A percentile compares a stretch with the other conserved stretches of the same genome.
Conservation (phyloP, 2,888 invertebrate species). For the Epistrophe eligans region DNA sequence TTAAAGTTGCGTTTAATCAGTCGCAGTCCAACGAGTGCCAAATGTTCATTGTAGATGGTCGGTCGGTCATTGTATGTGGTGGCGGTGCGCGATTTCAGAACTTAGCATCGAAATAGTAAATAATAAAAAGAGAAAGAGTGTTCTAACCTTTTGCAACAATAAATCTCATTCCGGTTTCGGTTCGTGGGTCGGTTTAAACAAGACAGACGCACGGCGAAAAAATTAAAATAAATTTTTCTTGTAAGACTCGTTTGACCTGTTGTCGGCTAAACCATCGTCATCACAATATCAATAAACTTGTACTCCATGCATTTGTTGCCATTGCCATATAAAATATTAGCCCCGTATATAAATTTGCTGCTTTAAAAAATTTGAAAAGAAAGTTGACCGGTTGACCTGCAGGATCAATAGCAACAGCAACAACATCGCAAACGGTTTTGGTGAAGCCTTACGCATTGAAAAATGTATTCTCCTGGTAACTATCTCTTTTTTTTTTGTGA, state of each 20-base stretch:
- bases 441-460: constrained; percentile 12
- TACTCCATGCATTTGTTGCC: constrained; percentile 50
- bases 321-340: constrained; percentile 47
- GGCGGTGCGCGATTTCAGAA: constrained; percentile 39
- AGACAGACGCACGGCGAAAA: neutral
- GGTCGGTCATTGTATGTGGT: constrained; percentile 31
- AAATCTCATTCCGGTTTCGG: constrained; percentile 68
- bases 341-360: neutral
- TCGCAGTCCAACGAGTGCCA: constrained; percentile 56
- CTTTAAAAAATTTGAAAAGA: constrained; percentile 16
- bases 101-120: constrained; percentile 16
- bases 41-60: constrained; percentile 55
- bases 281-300: constrained; percentile 25
- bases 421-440: constrained; percentile 21
- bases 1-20: constrained; percentile 64
- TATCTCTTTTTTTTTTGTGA: constrained; percentile 53
- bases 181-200: constrained; percentile 9
- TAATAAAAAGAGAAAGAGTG: constrained; percentile 6
- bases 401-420: constrained; percentile 6
- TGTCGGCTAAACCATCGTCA: constrained; percentile 51
- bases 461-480: constrained; percentile 76
- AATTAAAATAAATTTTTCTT: constrained; percentile 25
- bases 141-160: constrained; percentile 38
- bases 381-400: constrained; percentile 63
- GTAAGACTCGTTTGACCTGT: constrained; percentile 57